These are phyloP conservation scores for Lasiommata megera DNA, from an alignment of 2,888 invertebrate genomes.

Conservation along the genomic window DNA sequence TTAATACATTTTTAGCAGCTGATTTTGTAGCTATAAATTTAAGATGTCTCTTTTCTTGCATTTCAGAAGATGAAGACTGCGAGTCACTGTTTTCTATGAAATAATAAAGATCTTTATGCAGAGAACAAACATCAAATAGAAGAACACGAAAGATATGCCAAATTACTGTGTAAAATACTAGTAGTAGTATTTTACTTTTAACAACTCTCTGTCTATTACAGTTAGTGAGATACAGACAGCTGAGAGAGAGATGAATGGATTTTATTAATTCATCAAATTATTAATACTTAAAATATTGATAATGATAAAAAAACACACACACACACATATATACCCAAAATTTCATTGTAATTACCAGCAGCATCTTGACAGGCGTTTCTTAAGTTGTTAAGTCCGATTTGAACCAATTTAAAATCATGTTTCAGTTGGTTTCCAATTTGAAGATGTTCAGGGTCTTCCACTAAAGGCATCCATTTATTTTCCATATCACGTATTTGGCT, in stretches of 20 bases:
- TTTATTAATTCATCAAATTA: no score
- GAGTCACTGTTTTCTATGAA: not conserved
- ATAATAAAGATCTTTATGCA: not conserved
- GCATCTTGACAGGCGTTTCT: conserved; percentile 16
- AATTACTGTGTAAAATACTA: no score
- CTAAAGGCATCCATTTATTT: conserved; percentile 17
- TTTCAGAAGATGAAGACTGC: not conserved
- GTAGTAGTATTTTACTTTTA: no score
- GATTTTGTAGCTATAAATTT: conserved; percentile 38
- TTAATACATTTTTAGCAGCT: conserved; percentile 33
- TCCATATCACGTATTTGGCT: conserved; percentile 8
- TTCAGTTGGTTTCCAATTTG: conserved; percentile 14
- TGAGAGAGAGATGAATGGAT: no score
- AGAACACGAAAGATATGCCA: no score
- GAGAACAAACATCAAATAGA: no score
- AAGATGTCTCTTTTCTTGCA: conserved; percentile 34
- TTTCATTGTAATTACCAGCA: conserved; percentile 15
- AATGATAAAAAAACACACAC: no score
- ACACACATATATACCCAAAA: no score
- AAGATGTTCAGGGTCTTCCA: conserved; percentile 4
- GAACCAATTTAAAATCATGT: conserved; percentile 10
- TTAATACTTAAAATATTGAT: no score
- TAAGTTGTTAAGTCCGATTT: conserved; percentile 18
- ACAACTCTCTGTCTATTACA: no score
- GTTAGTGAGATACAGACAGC: no score